Percentiles rank a stretch among this genome's conserved stretches.
These are phyloP conservation scores for Arctopsyche grandis DNA, from an alignment of 1,140 invertebrate species.

Conservation along the genomic window DNA sequence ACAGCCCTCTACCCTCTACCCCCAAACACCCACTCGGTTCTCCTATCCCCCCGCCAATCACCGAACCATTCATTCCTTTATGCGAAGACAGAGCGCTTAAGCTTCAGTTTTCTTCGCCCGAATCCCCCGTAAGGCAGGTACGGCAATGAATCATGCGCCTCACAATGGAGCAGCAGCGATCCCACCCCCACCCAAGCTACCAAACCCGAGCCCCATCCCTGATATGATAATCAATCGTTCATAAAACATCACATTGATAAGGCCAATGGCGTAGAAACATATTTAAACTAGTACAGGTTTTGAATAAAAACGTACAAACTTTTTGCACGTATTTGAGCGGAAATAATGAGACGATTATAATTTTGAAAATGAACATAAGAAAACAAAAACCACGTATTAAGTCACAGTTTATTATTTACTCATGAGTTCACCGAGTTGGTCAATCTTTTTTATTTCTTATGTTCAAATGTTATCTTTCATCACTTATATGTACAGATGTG, in stretches of 20 bases:
- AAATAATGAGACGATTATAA: too few species aligned
- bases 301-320: background rate
- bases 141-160: slow-evolving; percentile 53
- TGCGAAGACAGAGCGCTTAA: slow-evolving; percentile 53
- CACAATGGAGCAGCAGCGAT: slow-evolving; percentile 49
- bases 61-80: slow-evolving; percentile 54
- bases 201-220: slow-evolving; percentile 35
- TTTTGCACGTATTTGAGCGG: too few species aligned
- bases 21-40: background rate
- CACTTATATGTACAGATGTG: too few species aligned
- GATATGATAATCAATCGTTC: slow-evolving; percentile 56
- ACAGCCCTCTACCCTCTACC: slow-evolving; percentile 1
- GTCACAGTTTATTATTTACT: too few species aligned
- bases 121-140: slow-evolving; percentile 49
- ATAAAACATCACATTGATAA: slow-evolving; percentile 55
- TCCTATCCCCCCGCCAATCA: slow-evolving; percentile 44
- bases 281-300: background rate
- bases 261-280: slow-evolving; percentile 35
- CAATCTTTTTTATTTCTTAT: too few species aligned
- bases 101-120: slow-evolving; percentile 49
- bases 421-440: too few species aligned
- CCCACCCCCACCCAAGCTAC: slow-evolving; percentile 25
- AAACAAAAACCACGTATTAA: too few species aligned
- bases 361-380: too few species aligned
- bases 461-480: too few species aligned